Evolutionary conservation across 2,888 invertebrate genomes (phyloP).

Genomic region (Agrochola lychnidis): DNA sequence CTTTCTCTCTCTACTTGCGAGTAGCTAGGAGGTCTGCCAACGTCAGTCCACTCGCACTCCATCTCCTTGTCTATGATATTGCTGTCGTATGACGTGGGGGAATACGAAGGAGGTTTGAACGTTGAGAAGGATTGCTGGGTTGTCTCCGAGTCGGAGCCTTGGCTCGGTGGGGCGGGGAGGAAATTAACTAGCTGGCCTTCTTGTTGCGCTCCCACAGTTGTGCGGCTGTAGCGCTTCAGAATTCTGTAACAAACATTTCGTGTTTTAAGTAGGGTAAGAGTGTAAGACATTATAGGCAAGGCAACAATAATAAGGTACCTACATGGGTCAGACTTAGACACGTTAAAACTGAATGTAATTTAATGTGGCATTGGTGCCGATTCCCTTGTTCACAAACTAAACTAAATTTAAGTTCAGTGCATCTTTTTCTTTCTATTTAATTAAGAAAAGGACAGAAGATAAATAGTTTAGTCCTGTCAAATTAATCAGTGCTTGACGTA

Average conservation of each 20-base stretch:
- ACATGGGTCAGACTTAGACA: no score
- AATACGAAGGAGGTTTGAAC: constrained; percentile 88
- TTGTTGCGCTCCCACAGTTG: constrained; percentile 90
- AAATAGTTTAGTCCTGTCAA: no score
- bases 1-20: constrained; percentile 85
- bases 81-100: constrained; percentile 88
- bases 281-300: no score
- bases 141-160: constrained; percentile 83
- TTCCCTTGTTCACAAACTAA: no score
- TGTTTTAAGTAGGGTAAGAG: background rate
- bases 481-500: no score
- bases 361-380: no score
- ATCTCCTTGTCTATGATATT: constrained; percentile 84
- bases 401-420: no score
- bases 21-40: constrained; percentile 87
- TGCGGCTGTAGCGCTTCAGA: constrained; percentile 92
- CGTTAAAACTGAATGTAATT: background rate
- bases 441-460: no score
- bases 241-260: constrained; percentile 79
- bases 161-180: constrained; percentile 91
- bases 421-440: no score
- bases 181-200: constrained; percentile 95
- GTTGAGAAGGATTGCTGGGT: constrained; percentile 88
- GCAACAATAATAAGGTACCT: background rate
- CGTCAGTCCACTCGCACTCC: constrained; percentile 90